phyloP scores from a whole-genome alignment of 2,888 invertebrate species.

The Pemphredon lugubris region DNA sequence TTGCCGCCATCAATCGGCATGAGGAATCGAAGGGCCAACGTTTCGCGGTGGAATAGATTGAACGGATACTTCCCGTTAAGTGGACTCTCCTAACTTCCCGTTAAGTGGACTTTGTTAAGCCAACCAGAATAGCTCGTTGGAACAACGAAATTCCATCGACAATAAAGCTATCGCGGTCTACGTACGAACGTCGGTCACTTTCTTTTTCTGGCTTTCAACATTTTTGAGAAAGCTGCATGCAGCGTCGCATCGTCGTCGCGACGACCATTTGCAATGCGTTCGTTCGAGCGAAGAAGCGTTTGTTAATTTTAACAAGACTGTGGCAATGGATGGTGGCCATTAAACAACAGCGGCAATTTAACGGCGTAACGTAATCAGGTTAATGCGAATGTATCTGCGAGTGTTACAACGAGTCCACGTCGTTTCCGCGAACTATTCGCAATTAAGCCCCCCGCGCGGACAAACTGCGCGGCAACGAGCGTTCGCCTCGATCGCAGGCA shows the following conservation, averaged over 20 bases:
- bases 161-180: slow-evolving; percentile 29
- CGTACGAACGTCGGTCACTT: not conserved
- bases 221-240: too few species aligned
- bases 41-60: too few species aligned
- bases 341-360: slow-evolving; percentile 46
- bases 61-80: too few species aligned
- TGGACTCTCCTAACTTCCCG: too few species aligned
- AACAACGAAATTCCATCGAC: slow-evolving; percentile 52
- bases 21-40: too few species aligned
- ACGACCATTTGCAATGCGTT: slow-evolving; percentile 21
- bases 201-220: too few species aligned
- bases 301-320: slow-evolving; percentile 43
- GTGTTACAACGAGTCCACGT: slow-evolving; percentile 16
- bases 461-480: slow-evolving; percentile 7
- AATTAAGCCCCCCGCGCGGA: slow-evolving; percentile 22
- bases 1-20: too few species aligned
- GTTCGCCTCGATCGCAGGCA: slow-evolving; percentile 23
- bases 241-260: too few species aligned
- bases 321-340: slow-evolving; percentile 34
- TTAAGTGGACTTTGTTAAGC: slow-evolving; percentile 56
- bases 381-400: slow-evolving; percentile 28
- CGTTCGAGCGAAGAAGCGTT: slow-evolving; percentile 38
- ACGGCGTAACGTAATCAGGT: slow-evolving; percentile 19
- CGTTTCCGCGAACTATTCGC: slow-evolving; percentile 31
- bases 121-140: slow-evolving; percentile 53